Base-by-base conservation (phyloP, 2,888 invertebrate species). In the Drosophila fulvimacula region DNA sequence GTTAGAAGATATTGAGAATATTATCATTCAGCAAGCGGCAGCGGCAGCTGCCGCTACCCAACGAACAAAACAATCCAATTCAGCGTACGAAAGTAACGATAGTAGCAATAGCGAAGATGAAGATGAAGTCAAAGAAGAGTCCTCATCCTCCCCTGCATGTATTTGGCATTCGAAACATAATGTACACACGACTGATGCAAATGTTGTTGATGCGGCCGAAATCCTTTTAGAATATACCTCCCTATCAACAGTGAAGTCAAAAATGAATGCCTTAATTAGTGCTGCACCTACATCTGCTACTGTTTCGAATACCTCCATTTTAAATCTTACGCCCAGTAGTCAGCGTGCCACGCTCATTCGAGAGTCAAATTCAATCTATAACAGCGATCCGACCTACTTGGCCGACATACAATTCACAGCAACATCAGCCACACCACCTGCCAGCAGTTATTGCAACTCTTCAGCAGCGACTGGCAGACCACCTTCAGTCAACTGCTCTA, bases 141-240 rank as follows among this genome's bases (percentile, higher is more conserved):
- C 21, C 0, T 36, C 46, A 2, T 15, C 46, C 17, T 62, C 71
- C 2, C 83, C 90, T 0, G 38, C 66, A 5, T 91, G 91, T 36
- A 82, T 90, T 55, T 91, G 91, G 90, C 91, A 91, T 62, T 75
- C 83, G 6, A 80, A 74, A 32, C 72, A 76, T n/a, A 52, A 51
- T 5, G 52, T 30, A 2, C 36, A 21, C 10, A 9, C 32, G 11
- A 17, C 9, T 9, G 41, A 67, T 41, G 30, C 64, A 2, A 70
- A 73, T 41, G 77, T 32, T 13, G 30, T 32, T n/a, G 19, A 30
- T 48, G 73, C 39, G 82, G 87, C 89, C 9, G 90, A 90, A 67
- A 85, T 90, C 10, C 82, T 90, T n/a, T 61, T 90, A 15, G 91
- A 90, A 55, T 90, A 88, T 52, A 86, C 85, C 0, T 66, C 78